These are phyloP conservation scores for Rousettus leschenaultii DNA, from an alignment of 2,113 vertebrate species.

Conservation along the genomic window DNA sequence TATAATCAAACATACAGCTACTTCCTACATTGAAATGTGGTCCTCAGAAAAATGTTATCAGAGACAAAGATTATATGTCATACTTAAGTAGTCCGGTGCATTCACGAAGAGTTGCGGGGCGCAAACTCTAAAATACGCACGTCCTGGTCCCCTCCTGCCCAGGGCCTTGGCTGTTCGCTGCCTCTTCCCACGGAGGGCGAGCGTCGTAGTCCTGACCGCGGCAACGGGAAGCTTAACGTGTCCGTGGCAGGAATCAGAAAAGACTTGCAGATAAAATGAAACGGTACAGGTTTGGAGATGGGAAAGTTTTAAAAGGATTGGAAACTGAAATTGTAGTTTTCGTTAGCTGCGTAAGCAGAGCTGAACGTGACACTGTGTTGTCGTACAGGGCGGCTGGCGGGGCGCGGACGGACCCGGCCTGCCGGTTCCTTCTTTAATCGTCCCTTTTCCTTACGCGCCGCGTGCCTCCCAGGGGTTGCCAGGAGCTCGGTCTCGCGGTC, in stretches of 20 bases:
- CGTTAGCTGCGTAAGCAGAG: neutral
- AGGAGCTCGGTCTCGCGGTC: neutral
- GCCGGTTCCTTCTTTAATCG: no score
- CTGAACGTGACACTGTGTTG: neutral
- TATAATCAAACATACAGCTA: neutral
- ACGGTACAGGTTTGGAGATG: neutral
- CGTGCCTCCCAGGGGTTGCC: neutral
- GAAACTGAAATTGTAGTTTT: neutral
- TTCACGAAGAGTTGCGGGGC: neutral
- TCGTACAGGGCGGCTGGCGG: neutral
- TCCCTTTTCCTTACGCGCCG: neutral
- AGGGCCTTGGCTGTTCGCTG: no score
- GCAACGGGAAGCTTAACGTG: no score
- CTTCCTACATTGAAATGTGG: neutral
- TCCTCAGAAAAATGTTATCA: neutral
- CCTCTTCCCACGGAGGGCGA: neutral
- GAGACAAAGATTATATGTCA: neutral
- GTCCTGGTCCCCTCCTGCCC: neutral
- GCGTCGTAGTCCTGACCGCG: neutral
- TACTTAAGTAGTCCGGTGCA: neutral
- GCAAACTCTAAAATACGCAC: no score
- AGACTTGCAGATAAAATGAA: neutral
- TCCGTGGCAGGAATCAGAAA: neutral
- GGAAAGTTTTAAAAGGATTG: neutral
- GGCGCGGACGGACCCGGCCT: no score